phyloP scores from a whole-genome alignment of 53 echinoderm and acorn worm species.

The Glandiceps talaboti region DNA sequence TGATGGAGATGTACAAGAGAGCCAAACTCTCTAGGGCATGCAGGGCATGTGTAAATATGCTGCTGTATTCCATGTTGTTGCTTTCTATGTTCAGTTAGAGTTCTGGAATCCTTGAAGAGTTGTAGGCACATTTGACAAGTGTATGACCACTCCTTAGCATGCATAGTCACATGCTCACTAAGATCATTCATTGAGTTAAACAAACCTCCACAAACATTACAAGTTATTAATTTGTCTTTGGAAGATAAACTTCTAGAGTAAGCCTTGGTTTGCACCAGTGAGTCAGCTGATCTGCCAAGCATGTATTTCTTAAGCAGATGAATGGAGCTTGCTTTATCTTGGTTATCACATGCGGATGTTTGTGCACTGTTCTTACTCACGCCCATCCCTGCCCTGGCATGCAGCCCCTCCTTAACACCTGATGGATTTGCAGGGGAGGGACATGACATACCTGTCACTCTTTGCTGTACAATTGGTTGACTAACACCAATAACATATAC shows the following conservation, averaged over 20 bases:
- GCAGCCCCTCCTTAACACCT: too few relatives aligned
- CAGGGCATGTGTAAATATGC: slow-evolving; percentile 76
- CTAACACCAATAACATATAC: too few relatives aligned
- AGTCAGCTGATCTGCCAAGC: background rate
- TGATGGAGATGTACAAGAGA: slow-evolving; percentile 71
- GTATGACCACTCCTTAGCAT: slow-evolving; percentile 80
- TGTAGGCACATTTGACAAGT: slow-evolving; percentile 91
- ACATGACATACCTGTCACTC: too few relatives aligned
- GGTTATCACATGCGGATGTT: too few relatives aligned
- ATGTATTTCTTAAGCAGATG: background rate
- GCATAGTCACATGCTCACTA: slow-evolving; percentile 61
- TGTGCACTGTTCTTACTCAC: background rate
- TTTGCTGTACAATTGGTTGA: too few relatives aligned
- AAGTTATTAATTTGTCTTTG: too few relatives aligned
- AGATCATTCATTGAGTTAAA: slow-evolving; percentile 73
- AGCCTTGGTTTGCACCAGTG: too few relatives aligned
- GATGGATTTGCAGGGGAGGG: background rate
- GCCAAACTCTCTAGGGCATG: slow-evolving; percentile 81
- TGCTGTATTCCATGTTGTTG: slow-evolving; percentile 64
- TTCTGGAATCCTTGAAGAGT: slow-evolving; percentile 43
- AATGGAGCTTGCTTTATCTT: too few relatives aligned
- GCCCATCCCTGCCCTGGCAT: too few relatives aligned
- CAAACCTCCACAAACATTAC: slow-evolving; percentile 64
- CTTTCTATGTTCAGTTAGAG: slow-evolving; percentile 45
- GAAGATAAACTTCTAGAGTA: too few relatives aligned